phyloP scores from a whole-genome alignment of 2,113 vertebrate species.

The Laticauda laticaudata region DNA sequence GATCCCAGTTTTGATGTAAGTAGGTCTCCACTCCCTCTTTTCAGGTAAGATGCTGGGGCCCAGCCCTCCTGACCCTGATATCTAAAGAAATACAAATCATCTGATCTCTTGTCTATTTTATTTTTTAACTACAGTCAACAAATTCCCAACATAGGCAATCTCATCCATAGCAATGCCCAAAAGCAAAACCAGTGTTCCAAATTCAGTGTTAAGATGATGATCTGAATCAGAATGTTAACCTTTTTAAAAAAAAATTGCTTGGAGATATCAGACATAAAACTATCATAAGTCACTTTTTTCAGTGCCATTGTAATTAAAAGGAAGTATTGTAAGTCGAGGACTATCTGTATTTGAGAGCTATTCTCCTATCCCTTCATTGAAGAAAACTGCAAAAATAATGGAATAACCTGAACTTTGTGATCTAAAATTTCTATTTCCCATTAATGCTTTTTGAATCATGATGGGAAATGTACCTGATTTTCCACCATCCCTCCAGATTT shows the following conservation, averaged over 20 bases:
- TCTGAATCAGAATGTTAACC: neutral
- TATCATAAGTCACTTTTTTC: neutral
- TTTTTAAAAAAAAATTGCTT: neutral
- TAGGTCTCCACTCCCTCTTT: slow-evolving; percentile 81
- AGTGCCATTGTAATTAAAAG: neutral
- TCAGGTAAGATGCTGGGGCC: slow-evolving; percentile 96
- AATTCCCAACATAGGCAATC: neutral
- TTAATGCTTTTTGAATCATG: neutral
- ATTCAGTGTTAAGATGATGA: neutral
- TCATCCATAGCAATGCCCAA: neutral
- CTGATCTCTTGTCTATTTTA: neutral
- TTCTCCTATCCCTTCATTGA: neutral
- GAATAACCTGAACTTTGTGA: fast-evolving
- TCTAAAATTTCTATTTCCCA: neutral
- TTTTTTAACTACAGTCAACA: neutral
- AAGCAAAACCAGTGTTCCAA: neutral
- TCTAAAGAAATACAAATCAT: slow-evolving; percentile 63
- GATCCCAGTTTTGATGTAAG: slow-evolving; percentile 78
- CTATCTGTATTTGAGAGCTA: neutral
- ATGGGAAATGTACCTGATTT: slow-evolving; percentile 83
- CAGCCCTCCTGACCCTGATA: slow-evolving; percentile 94
- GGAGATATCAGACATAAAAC: neutral
- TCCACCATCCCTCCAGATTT: slow-evolving; percentile 99
- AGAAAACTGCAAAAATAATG: neutral
- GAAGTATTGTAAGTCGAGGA: neutral